These are phyloP conservation scores for Lucilia cuprina DNA, from an alignment of 1,140 invertebrate genomes.

Conservation along the genomic window DNA sequence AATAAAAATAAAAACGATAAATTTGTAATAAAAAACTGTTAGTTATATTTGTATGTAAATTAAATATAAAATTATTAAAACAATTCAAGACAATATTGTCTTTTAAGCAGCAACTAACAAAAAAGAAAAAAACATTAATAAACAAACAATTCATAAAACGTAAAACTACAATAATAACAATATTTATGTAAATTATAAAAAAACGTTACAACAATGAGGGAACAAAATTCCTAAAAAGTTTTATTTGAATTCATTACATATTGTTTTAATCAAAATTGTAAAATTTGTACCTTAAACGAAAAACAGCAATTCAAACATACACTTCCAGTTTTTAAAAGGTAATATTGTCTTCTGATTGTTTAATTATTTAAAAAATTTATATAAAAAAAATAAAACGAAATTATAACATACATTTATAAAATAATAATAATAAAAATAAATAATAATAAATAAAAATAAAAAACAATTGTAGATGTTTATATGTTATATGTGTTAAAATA, in stretches of 20 bases:
- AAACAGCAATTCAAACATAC: no score
- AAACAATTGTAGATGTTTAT: conserved; percentile 26
- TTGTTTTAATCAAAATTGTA: no score
- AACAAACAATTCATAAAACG: no score
- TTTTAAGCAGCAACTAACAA: not conserved
- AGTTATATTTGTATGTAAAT: conserved; percentile 34
- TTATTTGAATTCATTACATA: no score
- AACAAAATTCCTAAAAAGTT: no score
- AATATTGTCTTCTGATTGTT: no score
- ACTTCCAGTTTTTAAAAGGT: no score
- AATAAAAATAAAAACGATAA: not conserved
- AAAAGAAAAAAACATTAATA: no score
- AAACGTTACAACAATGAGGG: no score
- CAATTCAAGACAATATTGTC: not conserved
- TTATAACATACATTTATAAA: not conserved
- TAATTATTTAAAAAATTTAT: not conserved
- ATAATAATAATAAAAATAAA: not conserved
- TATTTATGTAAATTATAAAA: no score
- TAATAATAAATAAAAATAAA: conserved; percentile 16
- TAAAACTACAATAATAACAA: no score
- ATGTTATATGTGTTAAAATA: conserved; percentile 32
- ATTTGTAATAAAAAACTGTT: not conserved
- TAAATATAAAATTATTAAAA: not conserved
- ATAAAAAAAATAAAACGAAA: not conserved
- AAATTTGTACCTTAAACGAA: no score